These are phyloP conservation scores for Myathropa florea DNA, from an alignment of 2,888 invertebrate species.

Conservation along the genomic window DNA sequence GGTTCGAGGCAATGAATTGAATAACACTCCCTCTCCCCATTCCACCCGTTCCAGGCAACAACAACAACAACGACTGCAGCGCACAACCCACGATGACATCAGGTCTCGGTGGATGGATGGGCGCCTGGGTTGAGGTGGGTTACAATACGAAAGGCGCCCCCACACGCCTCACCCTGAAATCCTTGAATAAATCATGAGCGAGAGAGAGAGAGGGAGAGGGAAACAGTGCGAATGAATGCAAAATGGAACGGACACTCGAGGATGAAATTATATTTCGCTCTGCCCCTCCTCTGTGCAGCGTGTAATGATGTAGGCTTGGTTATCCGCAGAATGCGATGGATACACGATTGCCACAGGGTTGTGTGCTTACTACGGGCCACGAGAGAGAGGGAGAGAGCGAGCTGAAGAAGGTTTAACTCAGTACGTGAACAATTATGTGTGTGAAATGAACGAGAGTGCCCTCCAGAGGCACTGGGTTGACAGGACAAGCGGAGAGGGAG, in stretches of 20 bases:
- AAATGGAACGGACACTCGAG: conserved; percentile 64
- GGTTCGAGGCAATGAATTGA: conserved; percentile 65
- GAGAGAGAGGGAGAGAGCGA: neutral
- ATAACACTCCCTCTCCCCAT: conserved; percentile 26
- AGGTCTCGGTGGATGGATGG: neutral
- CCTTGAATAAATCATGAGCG: conserved; percentile 63
- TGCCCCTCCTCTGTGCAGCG: conserved; percentile 2
- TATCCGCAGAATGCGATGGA: conserved; percentile 10
- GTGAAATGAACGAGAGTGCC: conserved; percentile 57
- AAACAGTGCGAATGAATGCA: conserved; percentile 23
- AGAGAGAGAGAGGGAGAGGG: conserved; percentile 4
- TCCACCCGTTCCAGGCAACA: neutral
- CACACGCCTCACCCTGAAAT: conserved; percentile 16
- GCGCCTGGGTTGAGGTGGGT: neutral
- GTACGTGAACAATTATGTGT: conserved; percentile 63
- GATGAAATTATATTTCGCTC: conserved; percentile 54
- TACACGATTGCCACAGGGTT: neutral
- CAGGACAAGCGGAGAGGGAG: neutral
- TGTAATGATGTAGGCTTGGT: conserved; percentile 38
- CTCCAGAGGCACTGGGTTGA: conserved; percentile 12
- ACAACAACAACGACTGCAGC: neutral
- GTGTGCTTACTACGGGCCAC: neutral
- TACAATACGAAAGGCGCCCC: neutral
- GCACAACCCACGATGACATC: conserved; percentile 19
- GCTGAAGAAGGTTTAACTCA: conserved; percentile 23